Conservation (phyloP, 2,888 invertebrate species). For the Dendrolimus pini region DNA sequence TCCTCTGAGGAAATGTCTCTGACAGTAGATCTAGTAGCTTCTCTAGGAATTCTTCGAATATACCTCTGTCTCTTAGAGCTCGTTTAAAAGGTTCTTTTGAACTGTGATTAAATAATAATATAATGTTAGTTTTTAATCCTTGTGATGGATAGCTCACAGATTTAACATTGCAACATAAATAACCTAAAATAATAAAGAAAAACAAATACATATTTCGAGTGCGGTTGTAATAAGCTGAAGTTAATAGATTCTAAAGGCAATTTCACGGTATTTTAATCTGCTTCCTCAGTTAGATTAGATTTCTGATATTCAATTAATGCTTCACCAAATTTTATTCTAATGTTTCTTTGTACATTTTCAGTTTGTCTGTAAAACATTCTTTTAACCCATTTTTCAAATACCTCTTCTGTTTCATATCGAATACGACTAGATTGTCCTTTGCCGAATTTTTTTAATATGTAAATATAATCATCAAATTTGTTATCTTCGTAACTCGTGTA, state of each 20-base stretch:
- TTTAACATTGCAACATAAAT: too few species aligned
- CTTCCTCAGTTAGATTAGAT: background rate
- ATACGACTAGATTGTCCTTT: slow-evolving; percentile 23
- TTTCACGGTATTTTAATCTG: background rate
- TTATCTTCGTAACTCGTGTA: slow-evolving; percentile 25
- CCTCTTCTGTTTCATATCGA: slow-evolving; percentile 26
- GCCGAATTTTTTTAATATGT: slow-evolving; percentile 35
- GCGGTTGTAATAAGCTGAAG: background rate
- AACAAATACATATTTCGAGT: too few species aligned
- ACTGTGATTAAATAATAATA: background rate
- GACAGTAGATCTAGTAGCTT: slow-evolving; percentile 30
- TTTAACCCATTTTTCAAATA: slow-evolving; percentile 35
- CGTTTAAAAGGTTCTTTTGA: background rate
- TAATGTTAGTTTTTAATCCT: background rate
- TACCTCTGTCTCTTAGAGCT: slow-evolving; percentile 14
- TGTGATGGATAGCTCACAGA: background rate
- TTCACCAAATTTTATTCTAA: slow-evolving; percentile 35
- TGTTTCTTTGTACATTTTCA: slow-evolving; percentile 19
- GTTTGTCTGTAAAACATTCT: slow-evolving; percentile 24
- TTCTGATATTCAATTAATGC: slow-evolving; percentile 38
- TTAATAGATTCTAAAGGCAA: background rate
- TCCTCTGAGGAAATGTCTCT: slow-evolving; percentile 24
- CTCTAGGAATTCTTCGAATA: slow-evolving; percentile 42
- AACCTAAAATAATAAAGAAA: too few species aligned
- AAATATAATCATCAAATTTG: slow-evolving; percentile 46